Base-by-base conservation (phyloP, 2,797 vertebrate species). In the Pristis pectinata region DNA sequence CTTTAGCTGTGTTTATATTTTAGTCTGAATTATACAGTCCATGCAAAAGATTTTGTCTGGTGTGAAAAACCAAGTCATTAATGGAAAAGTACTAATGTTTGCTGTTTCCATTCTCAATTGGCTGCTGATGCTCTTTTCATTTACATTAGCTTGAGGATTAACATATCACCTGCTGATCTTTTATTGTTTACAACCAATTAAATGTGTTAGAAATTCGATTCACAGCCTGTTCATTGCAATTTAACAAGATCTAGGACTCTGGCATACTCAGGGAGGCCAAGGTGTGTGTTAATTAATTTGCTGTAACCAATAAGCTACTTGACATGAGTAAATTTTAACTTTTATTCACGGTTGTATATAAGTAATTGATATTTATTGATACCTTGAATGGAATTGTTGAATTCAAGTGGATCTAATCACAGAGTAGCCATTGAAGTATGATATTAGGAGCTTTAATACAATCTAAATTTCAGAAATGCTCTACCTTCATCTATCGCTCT, bases 101-200 rank as follows among this genome's bases (percentile, higher is more conserved):
- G 27, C n/a, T 37, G 59, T 64, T 91, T 64, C 34, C n/a, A 41
- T n/a, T 91, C 59, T 91, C 64, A 67, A 67, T 41, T 64, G 61
- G 17, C n/a, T 91, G 61, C 61, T 67, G 87, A 41, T 67, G 61
- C 34, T 67, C 59, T 67, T 91, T 67, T 67, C 61, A 67, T 91
- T 91, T 22, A 67, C 85, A 89, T 89, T 89, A 89, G 85, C 56
- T 89, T 89, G 56, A 89, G 64, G 85, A 89, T 89, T 89, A 89
- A 85, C 85, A 89, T 59, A 89, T 89, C 59, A 17, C 87, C 87
- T 91, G 87, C 87, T 91, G 87, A 91, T 91, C 87, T 91, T 91
- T 67, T 91, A 91, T 91, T 91, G 87, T 67, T 91, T 91, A 67
- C 87, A 91, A 91, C 87, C 87, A 91, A 91, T 91, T 91, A 91